Evolutionary conservation across 2,797 vertebrate genomes (phyloP).

Genomic region (Acanthornis magna): DNA sequence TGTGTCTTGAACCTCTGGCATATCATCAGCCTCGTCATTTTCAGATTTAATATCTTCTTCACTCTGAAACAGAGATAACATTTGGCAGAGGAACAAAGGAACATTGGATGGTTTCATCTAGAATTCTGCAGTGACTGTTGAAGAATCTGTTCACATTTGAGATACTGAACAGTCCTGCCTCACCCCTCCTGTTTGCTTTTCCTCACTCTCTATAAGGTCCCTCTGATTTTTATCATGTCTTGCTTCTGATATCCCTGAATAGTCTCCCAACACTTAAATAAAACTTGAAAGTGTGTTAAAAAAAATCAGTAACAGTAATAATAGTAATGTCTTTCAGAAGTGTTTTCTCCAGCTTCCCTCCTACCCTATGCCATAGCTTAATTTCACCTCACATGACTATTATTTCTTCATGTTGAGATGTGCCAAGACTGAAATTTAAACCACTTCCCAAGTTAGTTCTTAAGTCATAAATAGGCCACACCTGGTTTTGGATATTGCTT

Average conservation of each 20-base stretch:
- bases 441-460: background rate
- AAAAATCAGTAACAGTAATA: background rate
- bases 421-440: background rate
- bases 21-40: constrained; percentile 86
- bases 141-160: background rate
- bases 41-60: constrained; percentile 77
- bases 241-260: background rate
- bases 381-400: background rate
- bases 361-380: background rate
- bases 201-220: background rate
- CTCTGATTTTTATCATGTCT: background rate
- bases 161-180: background rate
- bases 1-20: constrained; percentile 91
- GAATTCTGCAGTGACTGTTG: background rate
- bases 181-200: background rate
- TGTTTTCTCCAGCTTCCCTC: background rate
- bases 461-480: background rate
- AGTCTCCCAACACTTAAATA: background rate
- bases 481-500: background rate
- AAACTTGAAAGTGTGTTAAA: background rate
- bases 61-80: constrained; percentile 64
- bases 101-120: background rate
- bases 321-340: background rate
- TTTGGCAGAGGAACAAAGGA: constrained; percentile 6
- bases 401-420: background rate